Conservation (phyloP, 2,113 vertebrate species). For the Apistogramma diplotaenia region DNA sequence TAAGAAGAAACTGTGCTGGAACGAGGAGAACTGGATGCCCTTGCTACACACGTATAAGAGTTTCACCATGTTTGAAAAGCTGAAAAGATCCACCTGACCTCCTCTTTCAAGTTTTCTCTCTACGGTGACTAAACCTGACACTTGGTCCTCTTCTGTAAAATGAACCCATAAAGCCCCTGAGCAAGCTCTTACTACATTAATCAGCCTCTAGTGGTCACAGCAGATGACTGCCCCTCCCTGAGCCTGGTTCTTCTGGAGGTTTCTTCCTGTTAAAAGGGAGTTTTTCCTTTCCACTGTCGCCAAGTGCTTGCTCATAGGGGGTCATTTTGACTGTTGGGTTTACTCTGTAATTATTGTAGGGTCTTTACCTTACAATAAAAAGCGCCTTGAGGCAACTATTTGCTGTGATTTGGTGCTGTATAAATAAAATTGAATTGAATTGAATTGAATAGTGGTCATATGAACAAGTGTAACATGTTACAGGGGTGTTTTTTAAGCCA, state of each 20-base stretch:
- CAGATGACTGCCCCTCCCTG: too few relatives aligned
- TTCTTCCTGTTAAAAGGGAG: too few relatives aligned
- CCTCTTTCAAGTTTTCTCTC: background rate
- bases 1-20: background rate
- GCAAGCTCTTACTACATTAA: background rate
- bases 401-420: too few relatives aligned
- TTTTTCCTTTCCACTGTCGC: too few relatives aligned
- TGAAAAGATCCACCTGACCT: background rate
- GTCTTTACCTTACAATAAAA: too few relatives aligned
- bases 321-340: too few relatives aligned
- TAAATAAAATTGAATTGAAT: too few relatives aligned
- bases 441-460: background rate
- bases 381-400: too few relatives aligned
- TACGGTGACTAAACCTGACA: constrained; percentile 4
- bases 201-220: background rate
- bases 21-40: background rate
- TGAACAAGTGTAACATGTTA: background rate
- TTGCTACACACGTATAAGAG: background rate
- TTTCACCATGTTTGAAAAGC: background rate
- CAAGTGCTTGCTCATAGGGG: too few relatives aligned
- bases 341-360: too few relatives aligned
- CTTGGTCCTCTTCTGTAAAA: background rate
- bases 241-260: too few relatives aligned
- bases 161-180: background rate
- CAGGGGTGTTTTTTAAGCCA: background rate